Evolutionary conservation across 2,888 invertebrate genomes (phyloP).

Genomic region (Hypomecis atomaria): DNA sequence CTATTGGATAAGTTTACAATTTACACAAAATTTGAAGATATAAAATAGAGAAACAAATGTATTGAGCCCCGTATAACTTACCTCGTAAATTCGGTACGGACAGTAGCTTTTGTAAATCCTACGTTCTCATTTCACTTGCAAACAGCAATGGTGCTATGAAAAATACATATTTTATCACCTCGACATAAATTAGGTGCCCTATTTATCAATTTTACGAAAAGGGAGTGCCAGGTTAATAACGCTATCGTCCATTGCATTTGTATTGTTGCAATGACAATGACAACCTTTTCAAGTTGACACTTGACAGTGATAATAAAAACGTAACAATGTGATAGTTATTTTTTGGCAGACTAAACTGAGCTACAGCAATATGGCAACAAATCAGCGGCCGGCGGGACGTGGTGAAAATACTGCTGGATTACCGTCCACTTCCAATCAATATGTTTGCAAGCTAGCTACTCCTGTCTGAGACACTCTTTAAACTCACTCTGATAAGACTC

Average conservation of each 20-base stretch:
- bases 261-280: conserved; percentile 16
- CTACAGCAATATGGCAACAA: too few species aligned
- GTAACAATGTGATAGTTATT: too few species aligned
- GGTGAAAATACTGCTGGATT: too few species aligned
- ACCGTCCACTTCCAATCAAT: too few species aligned
- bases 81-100: conserved; percentile 17
- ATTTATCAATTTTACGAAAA: conserved; percentile 45
- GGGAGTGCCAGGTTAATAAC: conserved; percentile 57
- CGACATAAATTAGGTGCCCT: conserved; percentile 1
- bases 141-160: conserved; percentile 4
- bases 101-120: conserved; percentile 8
- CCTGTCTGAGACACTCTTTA: too few species aligned
- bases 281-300: conserved; percentile 35
- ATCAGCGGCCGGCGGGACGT: too few species aligned
- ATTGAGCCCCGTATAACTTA: conserved; percentile 6
- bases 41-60: conserved; percentile 8
- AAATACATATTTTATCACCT: conserved; percentile 41
- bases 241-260: conserved; percentile 46
- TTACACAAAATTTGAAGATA: not conserved
- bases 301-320: conserved; percentile 6
- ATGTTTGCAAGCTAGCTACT: too few species aligned
- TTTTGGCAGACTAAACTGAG: too few species aligned
- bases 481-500: too few species aligned
- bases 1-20: not conserved
- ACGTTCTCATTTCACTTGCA: conserved; percentile 26